Conservation (phyloP, 2,113 vertebrate species). For the Peromyscus californicus region DNA sequence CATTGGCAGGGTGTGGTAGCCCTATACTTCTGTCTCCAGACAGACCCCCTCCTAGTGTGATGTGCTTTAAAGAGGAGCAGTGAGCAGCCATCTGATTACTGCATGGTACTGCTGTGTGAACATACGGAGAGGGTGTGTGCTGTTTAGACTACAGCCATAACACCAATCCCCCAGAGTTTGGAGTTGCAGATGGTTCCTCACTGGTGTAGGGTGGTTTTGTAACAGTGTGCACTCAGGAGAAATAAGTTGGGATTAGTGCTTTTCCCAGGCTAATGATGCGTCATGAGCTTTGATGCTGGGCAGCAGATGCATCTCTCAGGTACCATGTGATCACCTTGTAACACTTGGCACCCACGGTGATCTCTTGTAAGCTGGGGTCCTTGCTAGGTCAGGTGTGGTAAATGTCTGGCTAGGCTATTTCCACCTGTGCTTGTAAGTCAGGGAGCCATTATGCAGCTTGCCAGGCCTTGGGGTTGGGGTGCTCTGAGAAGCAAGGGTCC, state of each 20-base stretch:
- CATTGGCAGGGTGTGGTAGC: neutral
- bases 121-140: neutral
- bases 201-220: neutral
- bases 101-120: neutral
- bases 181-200: neutral
- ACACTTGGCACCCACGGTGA: neutral
- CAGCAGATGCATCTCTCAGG: neutral
- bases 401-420: neutral
- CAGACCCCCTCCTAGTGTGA: neutral
- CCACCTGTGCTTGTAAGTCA: neutral
- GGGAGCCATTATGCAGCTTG: neutral
- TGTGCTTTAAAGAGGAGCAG: neutral
- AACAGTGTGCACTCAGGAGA: neutral
- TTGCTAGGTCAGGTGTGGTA: neutral
- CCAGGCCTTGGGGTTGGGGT: accelerated
- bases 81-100: neutral
- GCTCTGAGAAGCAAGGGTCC: neutral
- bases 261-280: neutral
- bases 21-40: neutral
- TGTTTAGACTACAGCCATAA: accelerated
- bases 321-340: too few relatives aligned
- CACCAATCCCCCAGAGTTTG: accelerated
- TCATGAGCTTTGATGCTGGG: neutral
- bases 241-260: neutral
- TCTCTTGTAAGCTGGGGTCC: neutral